Percentiles rank a stretch among this genome's conserved stretches.
Conservation (phyloP, 2,888 invertebrate species). For the Ochlodes sylvanus region DNA sequence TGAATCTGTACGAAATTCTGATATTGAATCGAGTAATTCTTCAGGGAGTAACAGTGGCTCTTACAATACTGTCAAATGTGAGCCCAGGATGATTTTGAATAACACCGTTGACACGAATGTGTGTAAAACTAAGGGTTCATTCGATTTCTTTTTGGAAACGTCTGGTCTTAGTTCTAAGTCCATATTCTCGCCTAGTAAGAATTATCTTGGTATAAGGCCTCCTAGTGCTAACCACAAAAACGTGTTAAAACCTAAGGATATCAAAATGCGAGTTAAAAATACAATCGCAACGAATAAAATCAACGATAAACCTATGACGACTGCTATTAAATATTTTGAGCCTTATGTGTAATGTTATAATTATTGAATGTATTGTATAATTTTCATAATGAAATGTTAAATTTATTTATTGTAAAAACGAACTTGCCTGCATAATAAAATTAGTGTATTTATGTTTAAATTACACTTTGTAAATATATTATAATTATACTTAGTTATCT, state of each 20-base stretch:
- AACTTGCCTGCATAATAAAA: slow-evolving; percentile 82
- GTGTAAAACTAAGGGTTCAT: slow-evolving; percentile 80
- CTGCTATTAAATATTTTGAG: slow-evolving; percentile 84
- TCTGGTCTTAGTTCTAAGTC: slow-evolving; percentile 93
- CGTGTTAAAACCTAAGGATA: slow-evolving; percentile 91
- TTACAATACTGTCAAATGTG: slow-evolving; percentile 78
- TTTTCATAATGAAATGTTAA: slow-evolving; percentile 60
- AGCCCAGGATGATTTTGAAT: slow-evolving; percentile 71
- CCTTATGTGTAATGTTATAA: slow-evolving; percentile 71
- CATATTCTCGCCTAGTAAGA: slow-evolving; percentile 84
- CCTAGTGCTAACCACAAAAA: slow-evolving; percentile 90
- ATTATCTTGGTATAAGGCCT: slow-evolving; percentile 77
- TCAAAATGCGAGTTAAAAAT: slow-evolving; percentile 90
- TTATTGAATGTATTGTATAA: slow-evolving; percentile 44
- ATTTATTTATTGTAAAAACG: slow-evolving; percentile 78
- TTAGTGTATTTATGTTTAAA: slow-evolving; percentile 69
- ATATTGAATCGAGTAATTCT: slow-evolving; percentile 87
- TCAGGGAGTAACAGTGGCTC: slow-evolving; percentile 82
- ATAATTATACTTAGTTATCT: slow-evolving; percentile 67
- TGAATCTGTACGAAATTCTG: slow-evolving; percentile 87
- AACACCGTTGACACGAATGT: slow-evolving; percentile 58
- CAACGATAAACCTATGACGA: slow-evolving; percentile 83
- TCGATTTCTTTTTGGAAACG: slow-evolving; percentile 91
- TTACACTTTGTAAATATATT: slow-evolving; percentile 68
- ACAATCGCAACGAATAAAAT: slow-evolving; percentile 85